Evolutionary conservation across 2,797 vertebrate genomes (phyloP), one percentile per base, ranked within the genome.

Genomic region (Urosaurus nigricauda): DNA sequence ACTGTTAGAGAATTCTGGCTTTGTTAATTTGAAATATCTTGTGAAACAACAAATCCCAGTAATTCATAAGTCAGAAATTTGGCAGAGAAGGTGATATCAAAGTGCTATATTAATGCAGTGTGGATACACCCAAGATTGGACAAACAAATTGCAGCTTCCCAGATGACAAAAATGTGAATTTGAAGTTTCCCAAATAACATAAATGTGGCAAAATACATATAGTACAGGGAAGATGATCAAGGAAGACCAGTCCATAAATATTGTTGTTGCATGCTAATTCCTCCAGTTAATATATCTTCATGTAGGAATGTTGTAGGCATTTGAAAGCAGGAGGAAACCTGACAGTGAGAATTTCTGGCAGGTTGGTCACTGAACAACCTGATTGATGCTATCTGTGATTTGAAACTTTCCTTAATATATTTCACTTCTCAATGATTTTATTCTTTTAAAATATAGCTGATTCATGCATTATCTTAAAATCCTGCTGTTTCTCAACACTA

Each of bases 261-360:
- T 3, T n/a, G 37, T 24, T 7, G 19, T 40, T 53, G 51, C n/a
- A 58, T 85, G 21, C 16, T 56, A 43, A 60, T 40, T 58, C 40
- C 35, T 73, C 29, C 11, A 13, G 1, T 9, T 6, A 68, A 35
- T 35, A 47, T 65, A 4, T 40, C 74, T 75, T n/a, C 53, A 58
- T 40, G 43, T 35, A 53, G 82, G 17, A 53, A 35, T 35, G 29
- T 2, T 71, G 32, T 53, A 88, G 81, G 70, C 58, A 2, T 86
- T 91, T 90, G 60, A 92, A 93, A 93, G 81, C 90, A 91, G 37
- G 88, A 92, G 84, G 85, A 95, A 95, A 92, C 32, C 24, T 75
- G 51, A 37, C 73, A 65, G 32, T 68, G 85, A 92, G 90, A 91
- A 89, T 87, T 85, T 94, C 87, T 92, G 91, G 88, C 90, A 93